Evolutionary conservation across 2,113 vertebrate genomes (phyloP).

Genomic region (Tenrec ecaudatus): DNA sequence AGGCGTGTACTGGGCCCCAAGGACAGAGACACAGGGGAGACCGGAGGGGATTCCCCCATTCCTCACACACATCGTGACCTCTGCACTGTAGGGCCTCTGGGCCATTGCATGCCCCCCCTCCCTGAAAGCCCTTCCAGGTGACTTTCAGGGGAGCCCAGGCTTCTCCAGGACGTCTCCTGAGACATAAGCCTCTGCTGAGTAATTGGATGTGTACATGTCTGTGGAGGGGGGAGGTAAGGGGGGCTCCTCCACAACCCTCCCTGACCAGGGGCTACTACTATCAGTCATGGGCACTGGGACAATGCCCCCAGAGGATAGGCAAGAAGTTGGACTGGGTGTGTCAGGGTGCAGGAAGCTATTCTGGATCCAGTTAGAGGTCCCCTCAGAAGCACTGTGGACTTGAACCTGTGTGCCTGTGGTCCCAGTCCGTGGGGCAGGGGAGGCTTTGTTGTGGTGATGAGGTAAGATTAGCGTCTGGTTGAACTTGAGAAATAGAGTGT

Average conservation of each 20-base stretch:
- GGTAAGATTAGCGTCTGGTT: not conserved
- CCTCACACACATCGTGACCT: not conserved
- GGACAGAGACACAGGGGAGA: not conserved
- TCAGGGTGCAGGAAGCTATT: no score
- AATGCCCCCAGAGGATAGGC: not conserved
- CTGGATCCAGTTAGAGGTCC: not conserved
- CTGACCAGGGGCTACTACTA: not conserved
- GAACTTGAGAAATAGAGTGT: no score
- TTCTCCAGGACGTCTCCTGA: not conserved
- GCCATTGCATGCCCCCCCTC: not conserved
- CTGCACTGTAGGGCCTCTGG: not conserved
- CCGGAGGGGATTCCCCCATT: not conserved
- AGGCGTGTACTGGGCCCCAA: not conserved
- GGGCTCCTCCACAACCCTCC: not conserved
- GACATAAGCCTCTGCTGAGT: not conserved
- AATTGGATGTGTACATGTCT: not conserved
- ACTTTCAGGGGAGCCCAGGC: not conserved
- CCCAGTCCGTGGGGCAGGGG: not conserved
- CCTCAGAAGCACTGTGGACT: not conserved
- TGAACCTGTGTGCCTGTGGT: not conserved
- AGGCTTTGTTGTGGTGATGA: not conserved
- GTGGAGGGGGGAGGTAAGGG: no score
- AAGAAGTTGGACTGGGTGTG: not conserved
- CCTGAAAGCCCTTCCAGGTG: not conserved
- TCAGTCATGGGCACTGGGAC: not conserved